Percentiles rank a stretch among this genome's conserved stretches.
Conservation (phyloP, 2,113 vertebrate species). For the Plectropomus leopardus region DNA sequence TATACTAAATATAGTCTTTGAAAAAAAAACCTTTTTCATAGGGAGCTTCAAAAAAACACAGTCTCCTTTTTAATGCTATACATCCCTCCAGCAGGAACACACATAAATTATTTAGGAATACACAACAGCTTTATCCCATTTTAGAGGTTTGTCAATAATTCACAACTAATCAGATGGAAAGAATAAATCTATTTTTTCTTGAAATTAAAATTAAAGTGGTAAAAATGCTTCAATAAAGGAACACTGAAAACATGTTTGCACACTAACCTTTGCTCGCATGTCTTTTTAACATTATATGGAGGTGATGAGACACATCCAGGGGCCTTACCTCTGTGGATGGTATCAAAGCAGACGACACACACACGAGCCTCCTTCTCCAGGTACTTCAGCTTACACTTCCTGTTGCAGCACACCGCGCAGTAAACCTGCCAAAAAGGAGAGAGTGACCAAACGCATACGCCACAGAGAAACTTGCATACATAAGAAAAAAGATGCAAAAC, state of each 20-base stretch:
- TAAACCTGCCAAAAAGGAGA: conserved; percentile 88
- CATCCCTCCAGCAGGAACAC: background rate
- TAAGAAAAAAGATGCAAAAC: background rate
- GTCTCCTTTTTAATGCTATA: too few species aligned
- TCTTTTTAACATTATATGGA: background rate
- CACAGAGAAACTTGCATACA: background rate
- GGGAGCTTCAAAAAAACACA: background rate
- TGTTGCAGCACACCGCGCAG: conserved; percentile 93
- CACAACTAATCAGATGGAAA: background rate
- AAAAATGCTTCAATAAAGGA: background rate
- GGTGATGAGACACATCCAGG: conserved; percentile 2
- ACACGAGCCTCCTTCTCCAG: conserved; percentile 97
- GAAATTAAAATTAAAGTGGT: background rate
- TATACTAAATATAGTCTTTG: too few species aligned
- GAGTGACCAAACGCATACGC: background rate
- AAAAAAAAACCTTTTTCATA: background rate
- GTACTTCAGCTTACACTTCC: conserved; percentile 93
- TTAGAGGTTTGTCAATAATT: background rate
- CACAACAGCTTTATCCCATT: background rate
- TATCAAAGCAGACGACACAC: conserved; percentile 91
- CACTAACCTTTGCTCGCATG: background rate
- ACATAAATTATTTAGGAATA: background rate
- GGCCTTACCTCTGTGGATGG: conserved; percentile 92
- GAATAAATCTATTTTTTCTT: background rate
- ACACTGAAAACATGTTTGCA: background rate